phyloP scores from a whole-genome alignment of 2,113 vertebrate species.

The Lonchura striata region DNA sequence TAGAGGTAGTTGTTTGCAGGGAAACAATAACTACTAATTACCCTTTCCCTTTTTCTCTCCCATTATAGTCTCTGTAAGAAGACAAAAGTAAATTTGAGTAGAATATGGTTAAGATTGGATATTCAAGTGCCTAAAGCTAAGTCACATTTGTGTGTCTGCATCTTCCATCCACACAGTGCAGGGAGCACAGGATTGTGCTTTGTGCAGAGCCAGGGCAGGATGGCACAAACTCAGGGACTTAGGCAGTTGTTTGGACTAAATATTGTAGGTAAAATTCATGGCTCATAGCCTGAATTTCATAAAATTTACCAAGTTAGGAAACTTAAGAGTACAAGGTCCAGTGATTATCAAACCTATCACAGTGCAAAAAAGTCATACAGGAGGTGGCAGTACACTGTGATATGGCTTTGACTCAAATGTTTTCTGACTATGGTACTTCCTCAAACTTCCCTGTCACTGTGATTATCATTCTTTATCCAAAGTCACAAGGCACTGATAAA shows the following conservation, averaged over 20 bases:
- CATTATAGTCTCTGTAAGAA: background rate
- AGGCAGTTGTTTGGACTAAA: background rate
- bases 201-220: background rate
- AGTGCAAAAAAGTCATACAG: background rate
- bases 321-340: background rate
- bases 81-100: background rate
- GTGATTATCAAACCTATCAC: background rate
- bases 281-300: background rate
- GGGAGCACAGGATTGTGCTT: background rate
- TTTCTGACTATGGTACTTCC: background rate
- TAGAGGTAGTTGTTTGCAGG: background rate
- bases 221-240: background rate
- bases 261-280: background rate
- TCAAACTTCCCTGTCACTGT: background rate
- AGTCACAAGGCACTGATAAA: background rate
- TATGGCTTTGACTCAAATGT: background rate
- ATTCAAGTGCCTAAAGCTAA: background rate
- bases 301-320: background rate
- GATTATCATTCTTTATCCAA: background rate
- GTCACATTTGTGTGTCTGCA: fast-evolving
- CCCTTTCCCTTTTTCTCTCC: background rate
- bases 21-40: background rate
- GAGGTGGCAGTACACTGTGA: background rate
- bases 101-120: background rate
- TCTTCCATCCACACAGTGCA: background rate